Conservation (phyloP, 2,113 vertebrate species). For the Naja naja region DNA sequence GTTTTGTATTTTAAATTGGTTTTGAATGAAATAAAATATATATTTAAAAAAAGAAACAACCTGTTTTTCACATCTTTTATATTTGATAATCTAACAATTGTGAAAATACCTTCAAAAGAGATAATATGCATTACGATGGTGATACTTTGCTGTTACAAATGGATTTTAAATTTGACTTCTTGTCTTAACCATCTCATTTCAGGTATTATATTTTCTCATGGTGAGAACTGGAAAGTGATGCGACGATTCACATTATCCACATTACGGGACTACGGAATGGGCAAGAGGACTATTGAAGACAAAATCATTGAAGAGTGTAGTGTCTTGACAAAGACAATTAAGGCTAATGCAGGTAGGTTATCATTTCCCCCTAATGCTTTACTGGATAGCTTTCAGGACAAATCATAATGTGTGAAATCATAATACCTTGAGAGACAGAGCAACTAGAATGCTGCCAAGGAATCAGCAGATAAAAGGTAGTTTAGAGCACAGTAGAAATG, state of each 20-base stretch:
- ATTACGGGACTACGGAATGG: slow-evolving; percentile 53
- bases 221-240: slow-evolving; percentile 56
- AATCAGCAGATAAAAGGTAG: neutral
- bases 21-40: neutral
- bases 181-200: neutral
- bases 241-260: slow-evolving; percentile 54
- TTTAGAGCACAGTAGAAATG: neutral
- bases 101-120: neutral
- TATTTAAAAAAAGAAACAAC: neutral
- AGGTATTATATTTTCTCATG: slow-evolving; percentile 54
- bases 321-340: slow-evolving; percentile 35
- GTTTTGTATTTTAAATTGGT: neutral
- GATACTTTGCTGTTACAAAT: neutral
- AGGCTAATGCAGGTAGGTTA: slow-evolving; percentile 36
- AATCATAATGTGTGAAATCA: neutral
- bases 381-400: neutral
- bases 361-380: neutral
- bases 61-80: neutral
- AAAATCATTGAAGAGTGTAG: slow-evolving; percentile 46
- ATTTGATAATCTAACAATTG: neutral
- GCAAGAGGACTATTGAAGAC: slow-evolving; percentile 46
- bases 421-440: neutral
- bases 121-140: neutral
- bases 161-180: neutral
- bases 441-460: neutral